These are phyloP conservation scores for Cichladusa arquata DNA, from an alignment of 2,113 vertebrate species.

Conservation along the genomic window DNA sequence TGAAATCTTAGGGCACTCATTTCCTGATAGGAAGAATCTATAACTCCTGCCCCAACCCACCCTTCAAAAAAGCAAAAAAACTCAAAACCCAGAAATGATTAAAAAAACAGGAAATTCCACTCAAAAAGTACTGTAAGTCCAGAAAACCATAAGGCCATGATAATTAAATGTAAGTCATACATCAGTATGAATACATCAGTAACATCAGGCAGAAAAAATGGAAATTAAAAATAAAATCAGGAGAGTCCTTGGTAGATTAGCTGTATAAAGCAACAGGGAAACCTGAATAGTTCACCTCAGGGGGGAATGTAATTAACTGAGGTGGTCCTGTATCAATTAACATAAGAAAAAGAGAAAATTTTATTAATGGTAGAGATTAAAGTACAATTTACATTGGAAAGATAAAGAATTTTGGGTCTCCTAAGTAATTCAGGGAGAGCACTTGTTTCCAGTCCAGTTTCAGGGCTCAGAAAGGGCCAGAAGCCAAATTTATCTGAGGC, in stretches of 20 bases:
- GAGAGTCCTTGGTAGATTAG: background rate
- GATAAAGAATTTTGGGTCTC: background rate
- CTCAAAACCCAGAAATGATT: background rate
- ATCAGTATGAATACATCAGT: background rate
- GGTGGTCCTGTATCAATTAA: background rate
- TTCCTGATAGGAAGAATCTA: background rate
- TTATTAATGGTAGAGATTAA: background rate
- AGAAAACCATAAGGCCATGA: background rate
- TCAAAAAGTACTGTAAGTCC: accelerated
- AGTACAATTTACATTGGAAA: background rate
- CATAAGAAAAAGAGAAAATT: background rate
- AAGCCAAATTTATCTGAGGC: background rate
- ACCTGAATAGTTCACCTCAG: background rate
- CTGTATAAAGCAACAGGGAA: background rate
- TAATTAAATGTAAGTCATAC: background rate
- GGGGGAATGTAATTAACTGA: background rate
- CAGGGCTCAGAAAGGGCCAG: background rate
- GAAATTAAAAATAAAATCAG: background rate
- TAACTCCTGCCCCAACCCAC: background rate
- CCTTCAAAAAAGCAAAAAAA: background rate
- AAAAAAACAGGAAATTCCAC: background rate
- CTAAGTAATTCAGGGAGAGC: background rate
- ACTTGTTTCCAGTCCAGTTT: background rate
- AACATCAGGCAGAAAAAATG: background rate
- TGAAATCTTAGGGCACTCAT: background rate